phyloP scores from a whole-genome alignment of 2,888 invertebrate species.

The Liposcelis brunnea region DNA sequence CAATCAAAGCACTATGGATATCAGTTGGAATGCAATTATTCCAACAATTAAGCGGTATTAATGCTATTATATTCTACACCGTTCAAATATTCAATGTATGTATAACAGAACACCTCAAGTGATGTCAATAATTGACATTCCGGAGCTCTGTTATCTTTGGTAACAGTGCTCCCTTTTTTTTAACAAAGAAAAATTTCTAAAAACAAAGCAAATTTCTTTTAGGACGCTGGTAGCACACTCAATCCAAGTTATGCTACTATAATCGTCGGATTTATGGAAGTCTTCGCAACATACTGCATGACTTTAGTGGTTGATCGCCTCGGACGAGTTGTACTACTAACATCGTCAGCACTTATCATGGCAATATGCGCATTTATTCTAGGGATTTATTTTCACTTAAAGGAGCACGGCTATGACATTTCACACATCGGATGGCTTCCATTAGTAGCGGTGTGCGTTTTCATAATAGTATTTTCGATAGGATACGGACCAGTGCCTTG shows the following conservation, averaged over 20 bases:
- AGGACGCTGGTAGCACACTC: conserved; percentile 19
- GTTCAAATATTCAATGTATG: conserved; percentile 19
- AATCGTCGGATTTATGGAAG: conserved; percentile 25
- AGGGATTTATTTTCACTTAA: conserved; percentile 20
- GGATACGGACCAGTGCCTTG: conserved; percentile 29
- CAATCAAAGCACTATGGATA: conserved; percentile 16
- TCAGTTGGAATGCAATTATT: conserved; percentile 28
- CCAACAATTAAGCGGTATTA: conserved; percentile 23
- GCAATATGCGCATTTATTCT: conserved; percentile 19
- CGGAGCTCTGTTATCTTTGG: no score
- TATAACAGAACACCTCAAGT: no score
- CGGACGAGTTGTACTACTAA: conserved; percentile 28
- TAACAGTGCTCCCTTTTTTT: neutral
- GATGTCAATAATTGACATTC: neutral
- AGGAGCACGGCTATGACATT: conserved; percentile 13
- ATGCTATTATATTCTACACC: conserved; percentile 23
- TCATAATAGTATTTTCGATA: conserved; percentile 24
- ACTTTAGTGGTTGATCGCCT: conserved; percentile 19
- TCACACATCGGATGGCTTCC: conserved; percentile 23
- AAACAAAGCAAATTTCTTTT: neutral
- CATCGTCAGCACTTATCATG: conserved; percentile 24
- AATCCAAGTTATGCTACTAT: conserved; percentile 23
- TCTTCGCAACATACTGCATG: conserved; percentile 18
- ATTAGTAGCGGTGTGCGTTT: conserved; percentile 22
- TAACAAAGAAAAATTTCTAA: neutral